phyloP scores from a whole-genome alignment of 2,113 vertebrate species.

The Marcusenius ussheri region DNA sequence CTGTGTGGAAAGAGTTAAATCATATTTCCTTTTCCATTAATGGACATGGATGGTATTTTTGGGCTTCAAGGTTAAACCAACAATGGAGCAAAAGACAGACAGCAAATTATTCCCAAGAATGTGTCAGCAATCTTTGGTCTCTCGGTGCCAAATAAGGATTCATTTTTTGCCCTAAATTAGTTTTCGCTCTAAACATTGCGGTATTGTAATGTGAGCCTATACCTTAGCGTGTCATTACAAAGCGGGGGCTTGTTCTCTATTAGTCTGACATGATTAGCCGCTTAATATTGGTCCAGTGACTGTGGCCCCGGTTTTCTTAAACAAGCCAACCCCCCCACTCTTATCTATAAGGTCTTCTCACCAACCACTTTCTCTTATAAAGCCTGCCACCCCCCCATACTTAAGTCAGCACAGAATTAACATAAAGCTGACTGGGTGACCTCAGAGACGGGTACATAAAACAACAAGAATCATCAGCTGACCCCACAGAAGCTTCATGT shows the following conservation, averaged over 20 bases:
- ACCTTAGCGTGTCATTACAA: slow-evolving; percentile 19
- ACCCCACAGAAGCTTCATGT: slow-evolving; percentile 36
- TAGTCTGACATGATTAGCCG: slow-evolving; percentile 6
- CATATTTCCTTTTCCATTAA: neutral
- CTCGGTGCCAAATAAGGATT: slow-evolving; percentile 14
- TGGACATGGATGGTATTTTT: neutral
- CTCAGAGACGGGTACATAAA: slow-evolving; percentile 11
- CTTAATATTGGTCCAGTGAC: slow-evolving; percentile 3
- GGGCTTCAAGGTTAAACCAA: neutral
- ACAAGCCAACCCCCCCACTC: neutral
- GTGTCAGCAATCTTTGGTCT: slow-evolving; percentile 6
- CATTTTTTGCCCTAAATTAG: slow-evolving; percentile 7
- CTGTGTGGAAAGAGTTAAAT: too few species aligned
- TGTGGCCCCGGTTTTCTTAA: neutral
- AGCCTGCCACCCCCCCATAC: neutral
- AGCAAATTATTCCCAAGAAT: neutral
- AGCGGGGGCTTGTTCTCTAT: neutral
- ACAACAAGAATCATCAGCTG: slow-evolving; percentile 27
- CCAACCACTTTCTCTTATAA: neutral
- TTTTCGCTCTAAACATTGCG: slow-evolving; percentile 28
- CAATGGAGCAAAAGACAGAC: neutral
- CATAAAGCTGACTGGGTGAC: slow-evolving; percentile 23
- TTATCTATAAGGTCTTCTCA: neutral
- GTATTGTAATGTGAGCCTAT: slow-evolving; percentile 24
- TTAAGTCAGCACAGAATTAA: slow-evolving; percentile 2